Conservation (phyloP, 2,888 invertebrate species). For the Pandemis corylana region DNA sequence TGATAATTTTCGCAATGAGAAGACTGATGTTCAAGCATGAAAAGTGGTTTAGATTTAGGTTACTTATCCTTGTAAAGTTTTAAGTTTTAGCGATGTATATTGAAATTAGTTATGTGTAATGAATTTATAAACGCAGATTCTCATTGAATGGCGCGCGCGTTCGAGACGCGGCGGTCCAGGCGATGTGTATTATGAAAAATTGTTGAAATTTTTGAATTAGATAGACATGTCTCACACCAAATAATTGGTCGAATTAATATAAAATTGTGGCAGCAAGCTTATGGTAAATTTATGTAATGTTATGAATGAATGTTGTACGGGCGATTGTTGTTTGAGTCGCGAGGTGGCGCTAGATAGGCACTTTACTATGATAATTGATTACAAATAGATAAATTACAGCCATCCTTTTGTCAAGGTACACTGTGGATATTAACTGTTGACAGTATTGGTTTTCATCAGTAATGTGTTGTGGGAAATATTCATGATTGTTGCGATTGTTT, state of each 20-base stretch:
- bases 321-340: constrained; percentile 44
- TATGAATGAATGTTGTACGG: constrained; percentile 52
- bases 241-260: constrained; percentile 51
- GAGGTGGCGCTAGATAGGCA: constrained; percentile 56
- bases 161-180: constrained; percentile 51
- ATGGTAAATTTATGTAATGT: constrained; percentile 54
- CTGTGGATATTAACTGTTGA: constrained; percentile 12
- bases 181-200: constrained; percentile 50
- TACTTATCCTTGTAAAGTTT: constrained; percentile 71
- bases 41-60: constrained; percentile 75
- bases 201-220: constrained; percentile 56
- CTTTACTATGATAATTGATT: constrained; percentile 48
- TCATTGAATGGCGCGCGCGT: constrained; percentile 43
- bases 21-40: constrained; percentile 83
- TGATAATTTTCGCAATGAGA: constrained; percentile 83
- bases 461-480: constrained; percentile 18
- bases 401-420: constrained; percentile 31
- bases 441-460: constrained; percentile 22
- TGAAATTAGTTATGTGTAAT: constrained; percentile 61
- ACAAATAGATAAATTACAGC: constrained; percentile 14
- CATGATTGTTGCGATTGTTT: constrained; percentile 29
- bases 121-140: constrained; percentile 49
- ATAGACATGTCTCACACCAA: constrained; percentile 59
- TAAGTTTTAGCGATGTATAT: constrained; percentile 71
- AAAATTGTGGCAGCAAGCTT: constrained; percentile 50